Evolutionary conservation across 1,140 invertebrate species (phyloP), one percentile per base, ranked within the genome.

Genomic region (Antheraea pernyi): DNA sequence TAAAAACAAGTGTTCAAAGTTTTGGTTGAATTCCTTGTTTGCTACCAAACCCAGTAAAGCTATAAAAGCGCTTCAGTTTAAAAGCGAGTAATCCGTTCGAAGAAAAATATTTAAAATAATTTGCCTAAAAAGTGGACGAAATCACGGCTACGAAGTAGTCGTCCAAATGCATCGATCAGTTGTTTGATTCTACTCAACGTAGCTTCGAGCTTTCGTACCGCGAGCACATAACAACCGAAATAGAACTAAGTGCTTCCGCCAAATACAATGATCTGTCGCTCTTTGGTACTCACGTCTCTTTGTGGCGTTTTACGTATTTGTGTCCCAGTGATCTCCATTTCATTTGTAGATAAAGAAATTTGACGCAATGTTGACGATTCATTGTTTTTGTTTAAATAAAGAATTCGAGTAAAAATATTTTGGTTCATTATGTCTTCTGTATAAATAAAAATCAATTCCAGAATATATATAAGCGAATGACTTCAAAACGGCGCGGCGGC

Each of bases 221-320:
- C 70, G 62, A 62, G 61, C 61, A 48, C 22, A 30, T 30, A 30
- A 30, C 46, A 53, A 76, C 79, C 59, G 66, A 84, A 83, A 86
- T 86, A 84, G 79, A 84, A 83, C 73, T 76, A 82, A 86, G 77
- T 81, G 81, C 77, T 84, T 84, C 80, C 81, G 79, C 65, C 74
- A 75, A 77, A 80, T 79, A 74, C 79, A 80, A 77, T 78, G 73
- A 72, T 59, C 5, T 16, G 60, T 30, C 65, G 0, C 65, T 59
- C 58, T 59, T 59, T 67, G 4, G 19, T 67, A 61, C 19, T 61
- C n/a, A 6, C 19, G 11, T 7, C 22, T 67, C 7, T 18, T 13
- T 19, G 13, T 53, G 19, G 19, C 46, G 30, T 67, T 67, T 67
- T 59, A 53, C 46, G 46, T 53, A 6, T 53, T 53, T 53, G 11